Evolutionary conservation across 2,113 vertebrate genomes (phyloP), one percentile per base, ranked within the genome.

Genomic region (Salvelinus fontinalis): DNA sequence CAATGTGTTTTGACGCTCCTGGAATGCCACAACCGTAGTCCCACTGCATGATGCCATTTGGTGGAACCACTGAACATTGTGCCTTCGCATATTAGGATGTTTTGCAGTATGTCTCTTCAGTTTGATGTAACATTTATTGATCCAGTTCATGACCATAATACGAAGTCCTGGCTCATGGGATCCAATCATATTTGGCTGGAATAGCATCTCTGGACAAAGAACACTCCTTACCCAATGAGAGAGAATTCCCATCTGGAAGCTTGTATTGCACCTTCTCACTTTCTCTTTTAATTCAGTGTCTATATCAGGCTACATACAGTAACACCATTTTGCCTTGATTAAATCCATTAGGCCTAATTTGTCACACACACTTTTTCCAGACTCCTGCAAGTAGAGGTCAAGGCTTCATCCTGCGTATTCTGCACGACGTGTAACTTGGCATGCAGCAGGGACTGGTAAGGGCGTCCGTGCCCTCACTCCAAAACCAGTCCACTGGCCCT

Each of bases 271-370:
- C 0, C 76, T 5, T 64, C 79, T 73, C 44, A 29, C 70, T 75
- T 57, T 94, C 49, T 49, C 12, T 39, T 8, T 51, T 51, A 60
- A 18, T 14, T 60, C 92, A 13, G 77, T 73, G 0, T 5, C 29
- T 5, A 87, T 82, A 64, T 92, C 86, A 62, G 87, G 93, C 89
- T 51, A 88, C 76, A 16, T 90, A 44, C 39, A 44, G 39, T 11
- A 93, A 74, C 91, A 93, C 73, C 91, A 87, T 39, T 85, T 91
- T 44, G 85, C 82, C 71, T 94, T 93, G 73, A 93, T 87, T 70
- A 90, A 80, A 64, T 93, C 89, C 39, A 91, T 5, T 0, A 84
- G 49, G 18, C 22, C 24, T 11, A 66, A 29, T 66, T 27, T 12
- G 11, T 66, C 26, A 11, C 64, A 26, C 26, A 66, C 11, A 5